Conservation (phyloP, 2,888 invertebrate species). For the Tenthredo notha region DNA sequence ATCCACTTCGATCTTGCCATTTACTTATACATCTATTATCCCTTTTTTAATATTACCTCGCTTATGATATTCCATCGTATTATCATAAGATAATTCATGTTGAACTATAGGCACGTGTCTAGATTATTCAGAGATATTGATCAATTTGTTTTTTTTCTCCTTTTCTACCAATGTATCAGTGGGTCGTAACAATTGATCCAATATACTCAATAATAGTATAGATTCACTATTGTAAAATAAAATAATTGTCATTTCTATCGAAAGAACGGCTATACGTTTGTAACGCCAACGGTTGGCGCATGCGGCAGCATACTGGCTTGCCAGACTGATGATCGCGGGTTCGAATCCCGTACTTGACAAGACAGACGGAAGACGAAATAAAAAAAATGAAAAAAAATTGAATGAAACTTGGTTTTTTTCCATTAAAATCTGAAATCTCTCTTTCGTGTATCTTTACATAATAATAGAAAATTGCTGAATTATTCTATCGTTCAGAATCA, state of each 20-base stretch:
- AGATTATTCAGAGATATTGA: too few relatives aligned
- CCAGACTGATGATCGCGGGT: slow-evolving; percentile 60
- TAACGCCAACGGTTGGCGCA: slow-evolving; percentile 56
- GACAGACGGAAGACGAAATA: background rate
- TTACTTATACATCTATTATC: too few relatives aligned
- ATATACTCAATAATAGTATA: background rate
- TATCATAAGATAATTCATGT: too few relatives aligned
- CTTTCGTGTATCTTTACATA: background rate
- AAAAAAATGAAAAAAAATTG: background rate
- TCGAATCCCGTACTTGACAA: slow-evolving; percentile 54
- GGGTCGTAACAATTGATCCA: background rate
- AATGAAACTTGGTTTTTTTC: background rate
- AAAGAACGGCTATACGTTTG: background rate
- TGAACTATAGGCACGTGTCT: too few relatives aligned
- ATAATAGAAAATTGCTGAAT: background rate
- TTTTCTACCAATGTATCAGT: background rate
- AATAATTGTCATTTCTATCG: background rate
- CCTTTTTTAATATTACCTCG: too few relatives aligned
- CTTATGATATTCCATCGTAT: too few relatives aligned
- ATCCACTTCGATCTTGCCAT: background rate
- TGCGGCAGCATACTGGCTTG: slow-evolving; percentile 56
- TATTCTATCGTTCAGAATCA: background rate
- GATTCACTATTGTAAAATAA: background rate
- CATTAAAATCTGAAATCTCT: background rate
- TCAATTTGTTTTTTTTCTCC: too few relatives aligned